phyloP scores from a whole-genome alignment of 2,888 invertebrate genomes.

The Pantelozetes paolii region DNA sequence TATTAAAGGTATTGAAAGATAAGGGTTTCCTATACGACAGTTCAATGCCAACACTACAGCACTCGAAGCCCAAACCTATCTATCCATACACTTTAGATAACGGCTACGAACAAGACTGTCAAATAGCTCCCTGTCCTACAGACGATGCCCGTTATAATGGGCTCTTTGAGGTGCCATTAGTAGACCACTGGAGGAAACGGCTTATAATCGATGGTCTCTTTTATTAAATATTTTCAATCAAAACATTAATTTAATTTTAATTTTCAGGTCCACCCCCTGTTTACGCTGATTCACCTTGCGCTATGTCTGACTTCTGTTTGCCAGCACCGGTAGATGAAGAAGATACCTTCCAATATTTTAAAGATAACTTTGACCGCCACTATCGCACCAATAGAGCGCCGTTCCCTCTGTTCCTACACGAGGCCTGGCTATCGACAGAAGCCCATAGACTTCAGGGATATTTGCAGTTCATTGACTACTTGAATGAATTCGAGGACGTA shows the following conservation, averaged over 20 bases:
- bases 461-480: constrained; percentile 43
- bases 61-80: constrained; percentile 54
- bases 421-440: constrained; percentile 40
- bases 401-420: constrained; percentile 43
- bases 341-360: constrained; percentile 22
- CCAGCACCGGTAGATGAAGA: not conserved
- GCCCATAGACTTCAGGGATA: constrained; percentile 42
- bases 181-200: constrained; percentile 50
- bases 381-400: constrained; percentile 43
- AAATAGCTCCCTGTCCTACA: constrained; percentile 59
- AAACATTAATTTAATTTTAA: not conserved
- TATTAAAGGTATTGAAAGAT: constrained; percentile 23
- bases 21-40: constrained; percentile 37
- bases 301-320: not conserved
- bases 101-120: constrained; percentile 56
- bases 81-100: constrained; percentile 67
- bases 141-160: constrained; percentile 58
- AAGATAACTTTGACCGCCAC: constrained; percentile 39
- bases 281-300: constrained; percentile 16
- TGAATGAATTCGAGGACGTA: constrained; percentile 41
- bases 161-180: constrained; percentile 65
- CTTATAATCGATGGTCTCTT: constrained; percentile 45
- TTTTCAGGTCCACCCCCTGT: not conserved
- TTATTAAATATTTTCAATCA: constrained; percentile 31
- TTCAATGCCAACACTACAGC: constrained; percentile 51